phyloP scores from a whole-genome alignment of 2,888 invertebrate species.

The Falcaria lacertinaria region DNA sequence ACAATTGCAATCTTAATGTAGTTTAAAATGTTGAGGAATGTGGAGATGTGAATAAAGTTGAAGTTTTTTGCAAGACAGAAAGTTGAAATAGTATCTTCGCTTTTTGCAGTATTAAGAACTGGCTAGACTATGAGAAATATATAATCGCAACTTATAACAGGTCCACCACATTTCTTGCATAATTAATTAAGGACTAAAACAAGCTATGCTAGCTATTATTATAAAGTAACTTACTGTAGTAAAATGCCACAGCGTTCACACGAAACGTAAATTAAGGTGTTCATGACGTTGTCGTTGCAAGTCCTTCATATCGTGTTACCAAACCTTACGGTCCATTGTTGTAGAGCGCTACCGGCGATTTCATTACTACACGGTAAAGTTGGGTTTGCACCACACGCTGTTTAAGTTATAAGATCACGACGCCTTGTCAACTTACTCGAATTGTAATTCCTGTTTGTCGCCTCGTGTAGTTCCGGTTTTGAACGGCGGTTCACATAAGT shows the following conservation, averaged over 20 bases:
- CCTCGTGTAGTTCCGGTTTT: not conserved
- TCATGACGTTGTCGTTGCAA: not conserved
- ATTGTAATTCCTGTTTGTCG: not conserved
- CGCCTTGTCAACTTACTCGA: not conserved
- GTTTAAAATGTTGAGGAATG: no score
- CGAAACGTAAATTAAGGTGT: not conserved
- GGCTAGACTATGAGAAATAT: no score
- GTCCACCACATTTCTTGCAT: not conserved
- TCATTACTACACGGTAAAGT: no score
- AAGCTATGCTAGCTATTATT: not conserved
- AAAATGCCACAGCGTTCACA: conserved; percentile 2
- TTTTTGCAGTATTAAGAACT: no score
- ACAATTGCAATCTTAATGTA: not conserved
- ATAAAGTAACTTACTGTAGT: not conserved
- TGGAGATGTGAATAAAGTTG: no score
- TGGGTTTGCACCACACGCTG: no score
- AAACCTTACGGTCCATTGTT: not conserved
- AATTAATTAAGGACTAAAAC: not conserved
- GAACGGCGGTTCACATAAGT: not conserved
- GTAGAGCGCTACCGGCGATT: no score
- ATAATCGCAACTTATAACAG: no score
- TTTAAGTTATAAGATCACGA: no score
- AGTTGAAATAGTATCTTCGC: no score
- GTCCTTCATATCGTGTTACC: not conserved
- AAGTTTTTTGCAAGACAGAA: no score